Conservation (phyloP, 2,888 invertebrate genomes). For the Apamea sordens region DNA sequence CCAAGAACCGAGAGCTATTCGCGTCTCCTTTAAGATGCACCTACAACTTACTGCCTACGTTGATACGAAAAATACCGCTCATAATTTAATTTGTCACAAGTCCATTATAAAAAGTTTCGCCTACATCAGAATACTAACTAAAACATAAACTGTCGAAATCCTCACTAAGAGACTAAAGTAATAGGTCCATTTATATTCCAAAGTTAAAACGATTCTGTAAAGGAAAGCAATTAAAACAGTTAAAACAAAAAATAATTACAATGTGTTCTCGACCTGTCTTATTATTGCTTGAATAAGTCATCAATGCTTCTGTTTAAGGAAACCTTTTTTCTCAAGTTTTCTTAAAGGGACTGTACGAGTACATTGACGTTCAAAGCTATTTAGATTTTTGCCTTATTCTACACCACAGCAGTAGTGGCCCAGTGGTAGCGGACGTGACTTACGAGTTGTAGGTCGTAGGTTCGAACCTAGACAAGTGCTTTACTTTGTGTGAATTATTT, state of each 20-base stretch:
- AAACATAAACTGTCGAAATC: neutral
- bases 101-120: too few species aligned
- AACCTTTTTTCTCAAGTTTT: neutral
- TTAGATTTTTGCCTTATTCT: neutral
- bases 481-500: too few species aligned
- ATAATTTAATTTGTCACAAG: neutral
- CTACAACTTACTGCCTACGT: too few species aligned
- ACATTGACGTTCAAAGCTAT: neutral
- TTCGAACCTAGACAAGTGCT: too few species aligned
- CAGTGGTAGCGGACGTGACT: too few species aligned
- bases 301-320: neutral
- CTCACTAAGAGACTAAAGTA: neutral
- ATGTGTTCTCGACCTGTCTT: neutral
- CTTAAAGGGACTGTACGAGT: neutral
- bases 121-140: neutral
- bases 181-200: conserved; percentile 36
- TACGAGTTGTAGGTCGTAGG: too few species aligned
- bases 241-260: conserved; percentile 28
- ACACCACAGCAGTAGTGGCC: too few species aligned
- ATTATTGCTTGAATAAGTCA: conserved; percentile 29
- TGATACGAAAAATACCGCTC: neutral
- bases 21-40: too few species aligned
- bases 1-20: too few species aligned
- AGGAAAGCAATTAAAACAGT: conserved; percentile 27
- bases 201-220: conserved; percentile 17